Evolutionary conservation across 2,797 vertebrate genomes (phyloP).

Genomic region (Poeciliopsis infans): DNA sequence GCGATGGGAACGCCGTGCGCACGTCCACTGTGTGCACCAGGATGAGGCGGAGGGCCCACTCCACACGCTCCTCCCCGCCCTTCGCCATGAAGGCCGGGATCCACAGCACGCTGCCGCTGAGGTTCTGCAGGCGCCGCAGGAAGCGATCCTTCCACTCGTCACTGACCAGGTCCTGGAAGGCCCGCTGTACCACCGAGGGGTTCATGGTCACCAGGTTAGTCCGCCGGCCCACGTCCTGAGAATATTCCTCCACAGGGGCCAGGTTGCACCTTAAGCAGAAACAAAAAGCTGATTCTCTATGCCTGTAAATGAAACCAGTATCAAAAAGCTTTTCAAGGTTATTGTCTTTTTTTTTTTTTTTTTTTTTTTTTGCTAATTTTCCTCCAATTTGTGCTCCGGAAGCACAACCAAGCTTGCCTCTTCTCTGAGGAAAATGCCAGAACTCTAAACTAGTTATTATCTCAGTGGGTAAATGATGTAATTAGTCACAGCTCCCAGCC

Average conservation of each 20-base stretch:
- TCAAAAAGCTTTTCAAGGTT: not conserved
- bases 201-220: slow-evolving; percentile 97
- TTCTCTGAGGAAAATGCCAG: not conserved
- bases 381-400: not conserved
- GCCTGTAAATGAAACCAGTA: not conserved
- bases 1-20: slow-evolving; percentile 92
- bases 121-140: slow-evolving; percentile 86
- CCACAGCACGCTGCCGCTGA: slow-evolving; percentile 94
- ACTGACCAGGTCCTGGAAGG: slow-evolving; percentile 92
- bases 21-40: slow-evolving; percentile 88
- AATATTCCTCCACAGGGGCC: slow-evolving; percentile 93
- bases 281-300: not conserved
- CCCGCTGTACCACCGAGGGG: slow-evolving; percentile 94
- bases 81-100: slow-evolving; percentile 98
- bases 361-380: not conserved
- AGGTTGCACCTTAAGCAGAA: slow-evolving; percentile 88
- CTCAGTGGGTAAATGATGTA: slow-evolving; percentile 1
- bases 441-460: slow-evolving; percentile 1
- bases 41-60: slow-evolving; percentile 94
- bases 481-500: not conserved
- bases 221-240: slow-evolving; percentile 86
- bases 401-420: not conserved
- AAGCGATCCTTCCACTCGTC: slow-evolving; percentile 90
- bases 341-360: not conserved
- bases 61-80: slow-evolving; percentile 93